A percentile compares a stretch with the other conserved stretches of the same genome.
phyloP scores from a whole-genome alignment of 2,113 vertebrate species.

The Thermophis baileyi region DNA sequence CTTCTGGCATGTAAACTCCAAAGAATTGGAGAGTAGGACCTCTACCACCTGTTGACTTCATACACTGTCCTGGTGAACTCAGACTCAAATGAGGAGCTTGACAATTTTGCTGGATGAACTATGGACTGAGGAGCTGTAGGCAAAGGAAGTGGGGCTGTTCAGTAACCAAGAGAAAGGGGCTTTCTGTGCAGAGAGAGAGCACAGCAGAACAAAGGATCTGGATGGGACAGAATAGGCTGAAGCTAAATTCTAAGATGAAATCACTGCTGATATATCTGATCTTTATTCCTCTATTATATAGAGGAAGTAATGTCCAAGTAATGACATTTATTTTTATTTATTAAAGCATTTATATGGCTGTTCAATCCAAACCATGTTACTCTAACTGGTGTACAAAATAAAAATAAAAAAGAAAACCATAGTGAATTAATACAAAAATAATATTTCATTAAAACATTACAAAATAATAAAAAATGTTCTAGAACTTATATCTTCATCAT shows the following conservation, averaged over 20 bases:
- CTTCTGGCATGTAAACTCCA: no score
- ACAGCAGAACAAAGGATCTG: neutral
- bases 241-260: neutral
- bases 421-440: neutral
- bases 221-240: neutral
- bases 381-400: no score
- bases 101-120: neutral
- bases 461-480: neutral
- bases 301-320: no score
- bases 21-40: no score
- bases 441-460: neutral
- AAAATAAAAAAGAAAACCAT: neutral
- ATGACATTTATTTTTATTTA: neutral
- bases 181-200: neutral
- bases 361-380: neutral
- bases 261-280: neutral
- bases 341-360: neutral
- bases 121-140: neutral
- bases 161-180: no score
- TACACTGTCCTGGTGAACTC: no score
- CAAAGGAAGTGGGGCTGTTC: neutral
- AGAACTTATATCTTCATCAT: neutral
- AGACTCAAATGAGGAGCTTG: no score
- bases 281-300: neutral
- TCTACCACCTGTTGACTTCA: no score